Evolutionary conservation across 2,113 vertebrate species (phyloP).

Genomic region (Sakesphorus luctuosus): DNA sequence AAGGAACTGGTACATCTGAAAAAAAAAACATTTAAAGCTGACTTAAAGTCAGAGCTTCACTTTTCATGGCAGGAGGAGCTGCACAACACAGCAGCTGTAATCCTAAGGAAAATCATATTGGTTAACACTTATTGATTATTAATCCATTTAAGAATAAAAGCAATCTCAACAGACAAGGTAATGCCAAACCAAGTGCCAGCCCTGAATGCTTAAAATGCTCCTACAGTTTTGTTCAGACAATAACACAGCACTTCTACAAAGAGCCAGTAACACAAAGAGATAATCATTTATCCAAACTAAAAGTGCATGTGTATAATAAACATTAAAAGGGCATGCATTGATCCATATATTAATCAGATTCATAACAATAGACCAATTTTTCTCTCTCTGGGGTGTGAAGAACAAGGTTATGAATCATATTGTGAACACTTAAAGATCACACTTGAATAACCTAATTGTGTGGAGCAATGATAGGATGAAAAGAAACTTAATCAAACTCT

Average conservation of each 20-base stretch:
- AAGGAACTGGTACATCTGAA: not conserved
- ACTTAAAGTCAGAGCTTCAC: not conserved
- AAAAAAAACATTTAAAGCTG: not conserved
- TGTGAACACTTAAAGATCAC: constrained; percentile 9
- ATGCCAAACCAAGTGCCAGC: not conserved
- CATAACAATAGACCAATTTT: constrained; percentile 37
- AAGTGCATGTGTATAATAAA: constrained; percentile 19
- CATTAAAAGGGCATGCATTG: constrained; percentile 36
- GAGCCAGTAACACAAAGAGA: not conserved
- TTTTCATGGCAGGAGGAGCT: not conserved
- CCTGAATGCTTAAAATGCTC: not conserved
- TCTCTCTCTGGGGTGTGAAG: constrained; percentile 20
- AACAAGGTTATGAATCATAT: constrained; percentile 43
- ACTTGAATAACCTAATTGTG: constrained; percentile 58
- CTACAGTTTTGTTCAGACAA: not conserved
- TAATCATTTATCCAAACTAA: constrained; percentile 1
- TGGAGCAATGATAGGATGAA: constrained; percentile 5
- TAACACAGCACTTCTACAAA: not conserved
- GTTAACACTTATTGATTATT: not conserved
- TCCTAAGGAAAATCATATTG: not conserved
- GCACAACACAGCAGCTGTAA: not conserved
- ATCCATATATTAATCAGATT: constrained; percentile 58
- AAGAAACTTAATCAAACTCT: constrained; percentile 58
- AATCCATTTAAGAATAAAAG: not conserved
- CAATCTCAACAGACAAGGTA: not conserved